Conservation (phyloP, 2,113 vertebrate species). For the Nipponia nippon region DNA sequence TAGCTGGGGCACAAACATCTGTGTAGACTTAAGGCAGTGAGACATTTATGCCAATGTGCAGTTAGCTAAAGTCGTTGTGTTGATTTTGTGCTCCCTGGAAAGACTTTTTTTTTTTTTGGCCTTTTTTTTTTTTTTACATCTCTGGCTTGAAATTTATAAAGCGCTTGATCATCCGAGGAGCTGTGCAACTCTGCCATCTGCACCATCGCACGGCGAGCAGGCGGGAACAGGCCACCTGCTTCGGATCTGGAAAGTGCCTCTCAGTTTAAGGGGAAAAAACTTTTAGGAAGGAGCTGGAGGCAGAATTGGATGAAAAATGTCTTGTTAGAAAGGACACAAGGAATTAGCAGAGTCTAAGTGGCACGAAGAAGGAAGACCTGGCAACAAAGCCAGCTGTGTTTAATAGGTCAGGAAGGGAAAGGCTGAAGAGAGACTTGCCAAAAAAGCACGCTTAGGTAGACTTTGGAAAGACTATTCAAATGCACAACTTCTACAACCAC, state of each 20-base stretch:
- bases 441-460: not conserved
- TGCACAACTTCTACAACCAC: not conserved
- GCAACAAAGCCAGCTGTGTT: not conserved
- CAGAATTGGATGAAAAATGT: not conserved
- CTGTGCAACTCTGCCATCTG: not conserved
- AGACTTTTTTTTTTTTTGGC: not conserved
- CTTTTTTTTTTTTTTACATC: not conserved
- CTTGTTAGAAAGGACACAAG: not conserved
- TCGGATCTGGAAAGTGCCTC: not conserved
- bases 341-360: not conserved
- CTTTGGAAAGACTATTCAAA: not conserved
- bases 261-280: not conserved
- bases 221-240: not conserved
- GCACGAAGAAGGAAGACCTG: not conserved
- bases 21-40: not conserved
- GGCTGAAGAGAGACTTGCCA: not conserved
- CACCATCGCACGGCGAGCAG: accelerated
- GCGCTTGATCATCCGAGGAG: not conserved
- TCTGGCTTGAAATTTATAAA: not conserved
- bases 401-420: not conserved
- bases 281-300: not conserved
- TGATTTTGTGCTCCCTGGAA: not conserved
- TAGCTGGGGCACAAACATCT: not conserved
- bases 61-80: not conserved
- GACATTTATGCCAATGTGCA: not conserved